These are phyloP conservation scores for Drosophila bocki DNA, from an alignment of 1,140 invertebrate genomes.

Conservation along the genomic window DNA sequence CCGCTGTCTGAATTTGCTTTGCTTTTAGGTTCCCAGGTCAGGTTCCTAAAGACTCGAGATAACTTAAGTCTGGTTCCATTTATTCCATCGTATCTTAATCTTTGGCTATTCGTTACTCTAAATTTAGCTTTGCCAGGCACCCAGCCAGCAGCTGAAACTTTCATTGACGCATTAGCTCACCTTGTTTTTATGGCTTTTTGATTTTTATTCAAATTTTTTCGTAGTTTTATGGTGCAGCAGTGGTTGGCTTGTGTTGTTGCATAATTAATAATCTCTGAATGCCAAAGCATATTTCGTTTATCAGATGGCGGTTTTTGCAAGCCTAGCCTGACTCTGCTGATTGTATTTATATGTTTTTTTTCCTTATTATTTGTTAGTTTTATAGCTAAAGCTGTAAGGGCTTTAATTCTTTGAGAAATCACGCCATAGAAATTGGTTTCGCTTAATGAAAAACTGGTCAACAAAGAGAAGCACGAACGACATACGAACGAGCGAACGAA, in stretches of 20 bases:
- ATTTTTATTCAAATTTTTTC: conserved; percentile 65
- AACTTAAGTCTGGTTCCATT: conserved; percentile 20
- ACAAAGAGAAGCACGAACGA: conserved; percentile 11
- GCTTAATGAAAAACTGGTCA: conserved; percentile 18
- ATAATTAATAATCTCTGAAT: conserved; percentile 66
- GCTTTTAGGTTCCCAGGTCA: conserved; percentile 2
- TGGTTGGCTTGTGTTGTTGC: conserved; percentile 52
- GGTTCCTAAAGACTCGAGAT: not conserved
- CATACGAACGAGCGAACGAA: not conserved
- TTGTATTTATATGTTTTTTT: not conserved
- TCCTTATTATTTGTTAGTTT: not conserved
- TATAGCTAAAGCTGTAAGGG: not conserved
- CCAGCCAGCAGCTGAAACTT: conserved; percentile 53
- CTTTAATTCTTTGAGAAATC: conserved; percentile 39
- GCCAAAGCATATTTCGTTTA: conserved; percentile 6
- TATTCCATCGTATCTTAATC: conserved; percentile 30
- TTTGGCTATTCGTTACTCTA: conserved; percentile 34
- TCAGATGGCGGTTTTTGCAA: not conserved
- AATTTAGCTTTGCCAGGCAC: conserved; percentile 43
- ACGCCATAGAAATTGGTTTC: conserved; percentile 28
- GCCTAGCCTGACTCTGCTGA: not conserved
- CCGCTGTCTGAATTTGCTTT: not conserved
- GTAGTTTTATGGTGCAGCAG: conserved; percentile 40
- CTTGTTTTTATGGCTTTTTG: conserved; percentile 63
- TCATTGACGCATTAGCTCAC: conserved; percentile 80